A percentile compares a stretch with the other conserved stretches of the same genome.
These are phyloP conservation scores for Sminthurinus signatus DNA, from an alignment of 1,140 invertebrate species.

Conservation along the genomic window DNA sequence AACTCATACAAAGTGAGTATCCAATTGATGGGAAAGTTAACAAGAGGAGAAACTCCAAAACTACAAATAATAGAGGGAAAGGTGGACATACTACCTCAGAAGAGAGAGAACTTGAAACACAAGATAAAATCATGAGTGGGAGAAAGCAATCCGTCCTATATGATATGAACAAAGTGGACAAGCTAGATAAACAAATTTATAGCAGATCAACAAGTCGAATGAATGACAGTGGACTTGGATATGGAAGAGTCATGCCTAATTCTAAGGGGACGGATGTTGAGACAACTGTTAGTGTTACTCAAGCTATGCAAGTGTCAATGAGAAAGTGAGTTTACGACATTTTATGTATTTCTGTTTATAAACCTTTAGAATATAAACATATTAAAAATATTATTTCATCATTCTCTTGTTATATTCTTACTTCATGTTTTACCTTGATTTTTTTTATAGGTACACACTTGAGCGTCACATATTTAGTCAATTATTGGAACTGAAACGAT, in stretches of 20 bases:
- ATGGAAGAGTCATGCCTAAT: not conserved
- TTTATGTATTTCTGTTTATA: no score
- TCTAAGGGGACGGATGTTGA: slow-evolving; percentile 30
- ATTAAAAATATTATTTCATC: no score
- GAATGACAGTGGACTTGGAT: not conserved
- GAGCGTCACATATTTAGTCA: slow-evolving; percentile 92
- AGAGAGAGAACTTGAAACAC: slow-evolving; percentile 6
- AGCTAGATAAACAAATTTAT: slow-evolving; percentile 13
- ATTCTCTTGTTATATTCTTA: not conserved
- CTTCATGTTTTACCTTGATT: not conserved
- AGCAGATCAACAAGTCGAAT: not conserved
- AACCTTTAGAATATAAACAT: no score
- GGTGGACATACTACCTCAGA: not conserved
- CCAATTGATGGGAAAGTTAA: not conserved
- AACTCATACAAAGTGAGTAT: not conserved
- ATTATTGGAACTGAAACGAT: slow-evolving; percentile 80
- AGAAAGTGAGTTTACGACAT: slow-evolving; percentile 47
- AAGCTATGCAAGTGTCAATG: slow-evolving; percentile 49
- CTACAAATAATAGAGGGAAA: not conserved
- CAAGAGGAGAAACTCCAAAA: not conserved
- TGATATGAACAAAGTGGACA: slow-evolving; percentile 9
- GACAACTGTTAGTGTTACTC: slow-evolving; percentile 47
- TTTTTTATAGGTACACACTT: slow-evolving; percentile 70
- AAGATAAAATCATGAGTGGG: slow-evolving; percentile 11
- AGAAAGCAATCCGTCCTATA: slow-evolving; percentile 12